A percentile compares a stretch with the other conserved stretches of the same genome.
phyloP scores from a whole-genome alignment of 2,797 vertebrate species.

The Chrysocyon brachyurus region DNA sequence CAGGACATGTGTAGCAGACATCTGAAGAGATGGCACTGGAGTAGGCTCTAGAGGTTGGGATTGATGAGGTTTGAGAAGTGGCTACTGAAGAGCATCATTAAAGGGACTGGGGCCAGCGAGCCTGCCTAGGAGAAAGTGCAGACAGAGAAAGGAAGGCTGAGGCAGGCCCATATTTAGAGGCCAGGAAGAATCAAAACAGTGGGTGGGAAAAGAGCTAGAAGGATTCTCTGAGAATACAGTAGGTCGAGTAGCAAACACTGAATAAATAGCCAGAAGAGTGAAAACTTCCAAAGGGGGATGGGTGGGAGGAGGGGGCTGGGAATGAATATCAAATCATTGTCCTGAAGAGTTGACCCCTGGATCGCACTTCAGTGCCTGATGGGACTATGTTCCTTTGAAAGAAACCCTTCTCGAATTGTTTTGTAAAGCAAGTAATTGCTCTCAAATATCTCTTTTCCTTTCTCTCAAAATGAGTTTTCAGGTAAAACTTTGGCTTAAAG shows the following conservation, averaged over 20 bases:
- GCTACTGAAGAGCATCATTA: background rate
- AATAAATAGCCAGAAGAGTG: conserved; percentile 4
- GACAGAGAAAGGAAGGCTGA: background rate
- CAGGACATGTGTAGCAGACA: background rate
- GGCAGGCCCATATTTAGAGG: background rate
- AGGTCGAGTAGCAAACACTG: background rate
- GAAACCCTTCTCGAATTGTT: conserved; percentile 39
- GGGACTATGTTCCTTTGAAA: conserved; percentile 5
- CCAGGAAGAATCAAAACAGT: background rate
- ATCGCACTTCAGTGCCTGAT: background rate
- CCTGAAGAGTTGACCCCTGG: background rate
- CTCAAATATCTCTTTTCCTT: background rate
- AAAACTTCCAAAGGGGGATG: background rate
- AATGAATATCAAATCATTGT: background rate
- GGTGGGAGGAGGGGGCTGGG: background rate
- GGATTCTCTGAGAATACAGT: background rate
- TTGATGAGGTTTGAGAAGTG: conserved; percentile 17
- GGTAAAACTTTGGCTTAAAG: conserved; percentile 47
- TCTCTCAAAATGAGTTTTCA: background rate
- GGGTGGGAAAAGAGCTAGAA: background rate
- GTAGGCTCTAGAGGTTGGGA: background rate
- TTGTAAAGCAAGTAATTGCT: conserved; percentile 31
- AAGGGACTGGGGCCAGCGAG: background rate
- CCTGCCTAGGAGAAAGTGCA: background rate
- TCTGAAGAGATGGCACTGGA: background rate